Conservation (phyloP, 2,113 vertebrate genomes). For the Rafetus swinhoei region DNA sequence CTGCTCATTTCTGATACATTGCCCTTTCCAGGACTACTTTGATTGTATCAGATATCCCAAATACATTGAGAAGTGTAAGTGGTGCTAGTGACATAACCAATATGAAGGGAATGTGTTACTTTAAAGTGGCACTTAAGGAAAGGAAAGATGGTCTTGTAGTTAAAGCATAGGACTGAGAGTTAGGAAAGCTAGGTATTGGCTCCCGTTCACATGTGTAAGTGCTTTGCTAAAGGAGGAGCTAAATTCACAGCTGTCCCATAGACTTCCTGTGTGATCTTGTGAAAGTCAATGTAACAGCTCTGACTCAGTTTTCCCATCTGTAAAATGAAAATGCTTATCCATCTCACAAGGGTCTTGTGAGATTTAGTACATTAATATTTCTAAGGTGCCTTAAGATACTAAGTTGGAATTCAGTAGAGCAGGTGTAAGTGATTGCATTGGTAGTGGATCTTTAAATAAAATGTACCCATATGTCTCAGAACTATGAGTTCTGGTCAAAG, state of each 20-base stretch:
- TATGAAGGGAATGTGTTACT: neutral
- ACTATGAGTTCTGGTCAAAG: too few species aligned
- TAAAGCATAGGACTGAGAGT: neutral
- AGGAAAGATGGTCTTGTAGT: neutral
- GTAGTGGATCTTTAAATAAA: neutral
- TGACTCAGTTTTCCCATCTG: fast-evolving
- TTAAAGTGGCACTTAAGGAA: neutral
- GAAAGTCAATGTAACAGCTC: neutral
- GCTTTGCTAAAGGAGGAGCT: neutral
- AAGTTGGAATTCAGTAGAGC: neutral
- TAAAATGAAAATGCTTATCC: neutral
- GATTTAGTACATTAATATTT: too few species aligned
- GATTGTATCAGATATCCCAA: neutral
- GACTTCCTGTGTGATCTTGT: neutral
- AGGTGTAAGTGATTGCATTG: neutral
- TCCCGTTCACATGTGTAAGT: neutral
- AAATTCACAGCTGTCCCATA: neutral
- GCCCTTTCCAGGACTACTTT: neutral
- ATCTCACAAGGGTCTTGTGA: neutral
- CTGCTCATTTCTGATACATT: neutral
- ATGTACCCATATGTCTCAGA: neutral
- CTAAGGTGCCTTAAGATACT: neutral
- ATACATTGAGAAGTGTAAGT: neutral
- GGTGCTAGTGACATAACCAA: neutral
- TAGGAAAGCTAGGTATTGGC: neutral